These are phyloP conservation scores for Erebia palarica DNA, from an alignment of 2,888 invertebrate genomes.

Conservation along the genomic window DNA sequence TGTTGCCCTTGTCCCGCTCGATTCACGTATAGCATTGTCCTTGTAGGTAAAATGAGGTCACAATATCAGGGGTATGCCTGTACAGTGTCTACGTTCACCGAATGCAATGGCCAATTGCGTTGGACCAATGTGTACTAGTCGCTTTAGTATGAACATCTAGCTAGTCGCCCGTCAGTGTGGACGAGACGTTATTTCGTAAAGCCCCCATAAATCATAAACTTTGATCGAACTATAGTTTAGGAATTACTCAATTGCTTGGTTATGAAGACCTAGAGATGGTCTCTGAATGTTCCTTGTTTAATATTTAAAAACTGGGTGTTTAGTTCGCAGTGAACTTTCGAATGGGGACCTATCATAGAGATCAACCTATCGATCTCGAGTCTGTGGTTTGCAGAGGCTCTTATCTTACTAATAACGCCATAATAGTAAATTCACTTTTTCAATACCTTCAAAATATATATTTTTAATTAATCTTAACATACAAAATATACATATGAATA, in stretches of 20 bases:
- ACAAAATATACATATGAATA: constrained; percentile 22
- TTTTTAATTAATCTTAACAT: constrained; percentile 7
- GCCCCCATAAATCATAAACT: background rate
- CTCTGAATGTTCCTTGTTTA: too few species aligned
- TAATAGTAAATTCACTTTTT: constrained; percentile 8
- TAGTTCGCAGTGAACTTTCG: too few species aligned
- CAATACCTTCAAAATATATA: constrained; percentile 5
- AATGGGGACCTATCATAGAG: too few species aligned
- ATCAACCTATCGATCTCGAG: background rate
- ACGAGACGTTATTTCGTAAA: background rate
- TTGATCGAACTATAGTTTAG: background rate
- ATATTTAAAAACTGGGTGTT: too few species aligned
- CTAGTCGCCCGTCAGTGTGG: background rate
- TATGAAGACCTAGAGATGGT: too few species aligned
- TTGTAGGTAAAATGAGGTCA: too few species aligned
- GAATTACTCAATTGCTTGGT: background rate
- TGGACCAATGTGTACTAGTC: too few species aligned
- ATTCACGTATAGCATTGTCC: too few species aligned
- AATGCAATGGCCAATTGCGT: too few species aligned
- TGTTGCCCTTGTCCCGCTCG: too few species aligned
- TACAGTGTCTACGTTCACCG: too few species aligned
- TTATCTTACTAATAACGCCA: background rate
- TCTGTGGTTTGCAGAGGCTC: background rate
- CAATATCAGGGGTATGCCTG: too few species aligned
- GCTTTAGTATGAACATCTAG: background rate